phyloP scores from a whole-genome alignment of 2,888 invertebrate species.

The Ptilodon capucinus region DNA sequence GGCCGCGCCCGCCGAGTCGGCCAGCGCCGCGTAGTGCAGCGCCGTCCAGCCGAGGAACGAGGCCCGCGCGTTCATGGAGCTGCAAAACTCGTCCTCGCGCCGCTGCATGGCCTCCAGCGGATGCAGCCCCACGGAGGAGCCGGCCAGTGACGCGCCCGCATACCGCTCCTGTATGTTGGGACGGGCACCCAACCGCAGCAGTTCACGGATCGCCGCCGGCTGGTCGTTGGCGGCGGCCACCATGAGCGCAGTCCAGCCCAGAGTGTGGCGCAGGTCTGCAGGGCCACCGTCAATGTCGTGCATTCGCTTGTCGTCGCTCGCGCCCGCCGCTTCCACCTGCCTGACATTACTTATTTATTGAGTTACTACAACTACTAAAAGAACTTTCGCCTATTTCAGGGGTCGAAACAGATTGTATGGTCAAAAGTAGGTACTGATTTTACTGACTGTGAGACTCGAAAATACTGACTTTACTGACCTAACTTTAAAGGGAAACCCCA shows the following conservation, averaged over 20 bases:
- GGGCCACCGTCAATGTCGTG: conserved; percentile 64
- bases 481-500: too few relatives aligned
- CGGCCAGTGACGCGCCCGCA: conserved; percentile 85
- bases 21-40: conserved; percentile 93
- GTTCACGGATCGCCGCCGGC: conserved; percentile 80
- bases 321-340: conserved; percentile 51
- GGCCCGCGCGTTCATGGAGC: conserved; percentile 86
- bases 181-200: conserved; percentile 90
- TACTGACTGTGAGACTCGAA: too few relatives aligned
- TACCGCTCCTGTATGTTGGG: conserved; percentile 89
- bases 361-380: not conserved
- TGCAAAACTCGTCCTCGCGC: conserved; percentile 92
- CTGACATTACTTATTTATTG: conserved; percentile 29
- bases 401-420: too few relatives aligned
- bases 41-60: conserved; percentile 93
- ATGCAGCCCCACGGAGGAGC: conserved; percentile 85
- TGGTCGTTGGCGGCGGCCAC: conserved; percentile 91
- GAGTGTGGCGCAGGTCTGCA: conserved; percentile 87
- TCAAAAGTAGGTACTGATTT: too few relatives aligned
- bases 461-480: too few relatives aligned
- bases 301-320: conserved; percentile 17
- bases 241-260: conserved; percentile 95
- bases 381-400: too few relatives aligned
- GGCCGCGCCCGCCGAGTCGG: conserved; percentile 85
- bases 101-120: conserved; percentile 87